phyloP scores from a whole-genome alignment of 2,113 vertebrate genomes.

The Larimichthys crocea region DNA sequence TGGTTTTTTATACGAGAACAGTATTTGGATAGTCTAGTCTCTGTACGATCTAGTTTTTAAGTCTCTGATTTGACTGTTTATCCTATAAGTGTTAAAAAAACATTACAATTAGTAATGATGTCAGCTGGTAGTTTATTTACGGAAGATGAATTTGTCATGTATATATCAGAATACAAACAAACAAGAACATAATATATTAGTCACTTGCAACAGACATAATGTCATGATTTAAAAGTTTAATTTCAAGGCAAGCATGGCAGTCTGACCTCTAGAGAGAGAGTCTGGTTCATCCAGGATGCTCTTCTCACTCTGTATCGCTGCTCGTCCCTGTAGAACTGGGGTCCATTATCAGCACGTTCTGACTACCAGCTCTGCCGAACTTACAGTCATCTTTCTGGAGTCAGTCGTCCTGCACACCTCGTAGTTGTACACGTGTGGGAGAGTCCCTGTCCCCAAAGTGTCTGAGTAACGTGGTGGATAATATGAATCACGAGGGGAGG shows the following conservation, averaged over 20 bases:
- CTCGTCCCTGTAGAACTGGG: conserved; percentile 7
- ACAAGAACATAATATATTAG: too few relatives aligned
- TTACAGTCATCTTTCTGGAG: conserved; percentile 10
- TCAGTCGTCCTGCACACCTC: too few relatives aligned
- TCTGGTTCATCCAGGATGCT: conserved; percentile 18
- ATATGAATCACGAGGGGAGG: neutral
- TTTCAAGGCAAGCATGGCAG: neutral
- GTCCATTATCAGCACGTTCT: conserved; percentile 12
- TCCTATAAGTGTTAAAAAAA: too few relatives aligned
- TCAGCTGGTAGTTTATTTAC: neutral
- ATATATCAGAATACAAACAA: too few relatives aligned
- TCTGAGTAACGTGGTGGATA: conserved; percentile 13
- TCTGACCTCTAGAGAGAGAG: conserved; percentile 10
- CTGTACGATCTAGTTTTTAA: rapidly evolving
- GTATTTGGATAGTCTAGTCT: neutral
- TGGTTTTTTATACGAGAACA: neutral
- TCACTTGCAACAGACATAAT: too few relatives aligned
- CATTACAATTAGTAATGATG: too few relatives aligned
- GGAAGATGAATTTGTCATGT: neutral
- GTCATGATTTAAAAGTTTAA: too few relatives aligned
- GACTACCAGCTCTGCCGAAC: conserved; percentile 13
- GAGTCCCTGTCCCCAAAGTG: conserved; percentile 7
- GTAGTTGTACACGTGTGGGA: too few relatives aligned
- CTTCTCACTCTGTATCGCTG: neutral
- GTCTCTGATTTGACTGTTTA: too few relatives aligned